Evolutionary conservation across 1,140 invertebrate species (phyloP).

Genomic region (Chlorops oryzae): DNA sequence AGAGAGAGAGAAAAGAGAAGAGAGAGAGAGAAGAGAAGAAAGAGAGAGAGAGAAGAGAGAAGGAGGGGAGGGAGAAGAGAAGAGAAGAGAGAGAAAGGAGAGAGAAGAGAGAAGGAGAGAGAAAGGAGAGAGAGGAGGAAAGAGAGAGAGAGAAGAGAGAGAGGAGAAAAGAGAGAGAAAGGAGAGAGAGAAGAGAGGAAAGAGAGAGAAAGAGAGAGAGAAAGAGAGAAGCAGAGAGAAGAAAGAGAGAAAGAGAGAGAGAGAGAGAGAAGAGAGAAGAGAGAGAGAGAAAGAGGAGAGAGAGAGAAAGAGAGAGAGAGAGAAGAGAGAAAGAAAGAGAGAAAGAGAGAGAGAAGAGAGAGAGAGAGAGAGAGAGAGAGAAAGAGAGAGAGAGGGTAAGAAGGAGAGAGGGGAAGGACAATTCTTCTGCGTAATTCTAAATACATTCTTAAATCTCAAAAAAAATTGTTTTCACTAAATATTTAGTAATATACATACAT

Average conservation of each 20-base stretch:
- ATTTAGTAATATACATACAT: too few species aligned
- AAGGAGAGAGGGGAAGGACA: neutral
- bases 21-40: too few species aligned
- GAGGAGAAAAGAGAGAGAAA: neutral
- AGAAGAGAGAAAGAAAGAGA: neutral
- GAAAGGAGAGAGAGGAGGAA: neutral
- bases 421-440: too few species aligned
- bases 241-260: neutral
- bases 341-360: neutral
- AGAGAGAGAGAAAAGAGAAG: too few species aligned
- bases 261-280: neutral
- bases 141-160: constrained; percentile 3
- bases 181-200: neutral
- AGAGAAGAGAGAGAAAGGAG: too few species aligned
- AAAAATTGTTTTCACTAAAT: too few species aligned
- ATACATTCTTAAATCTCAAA: too few species aligned
- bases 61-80: too few species aligned
- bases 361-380: neutral
- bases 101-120: constrained; percentile 1
- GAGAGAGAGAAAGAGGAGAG: neutral
- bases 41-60: too few species aligned
- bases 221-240: neutral
- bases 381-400: neutral
- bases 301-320: neutral
- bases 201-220: neutral